Evolutionary conservation across 2,113 vertebrate genomes (phyloP).

Genomic region (Siniperca chuatsi): DNA sequence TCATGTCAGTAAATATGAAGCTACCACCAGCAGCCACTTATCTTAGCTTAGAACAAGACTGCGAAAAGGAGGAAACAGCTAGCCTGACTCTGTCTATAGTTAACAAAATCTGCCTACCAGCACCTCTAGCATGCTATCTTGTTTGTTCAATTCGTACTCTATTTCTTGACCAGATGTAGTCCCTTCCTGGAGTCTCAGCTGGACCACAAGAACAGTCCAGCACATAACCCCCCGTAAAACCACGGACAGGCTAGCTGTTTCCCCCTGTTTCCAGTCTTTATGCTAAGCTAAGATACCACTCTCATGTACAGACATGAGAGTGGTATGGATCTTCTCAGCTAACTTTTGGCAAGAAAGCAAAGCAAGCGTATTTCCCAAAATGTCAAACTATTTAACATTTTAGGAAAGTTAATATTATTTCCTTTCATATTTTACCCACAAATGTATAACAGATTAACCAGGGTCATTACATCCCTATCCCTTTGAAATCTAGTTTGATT

Average conservation of each 20-base stretch:
- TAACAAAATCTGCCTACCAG: not conserved
- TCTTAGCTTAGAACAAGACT: not conserved
- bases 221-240: not conserved
- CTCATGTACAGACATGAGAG: not conserved
- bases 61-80: not conserved
- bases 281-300: not conserved
- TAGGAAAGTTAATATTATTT: not conserved
- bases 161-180: not conserved
- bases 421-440: not conserved
- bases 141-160: not conserved
- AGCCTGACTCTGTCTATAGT: too few relatives aligned
- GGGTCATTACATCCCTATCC: not conserved
- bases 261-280: not conserved
- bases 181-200: too few relatives aligned
- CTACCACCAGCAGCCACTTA: not conserved
- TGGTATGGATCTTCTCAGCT: not conserved
- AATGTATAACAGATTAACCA: not conserved
- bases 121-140: not conserved
- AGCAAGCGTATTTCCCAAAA: not conserved
- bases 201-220: not conserved
- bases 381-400: not conserved
- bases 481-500: slow-evolving; percentile 11
- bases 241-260: not conserved
- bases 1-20: not conserved
- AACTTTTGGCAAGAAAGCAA: not conserved